Evolutionary conservation across 2,113 vertebrate species (phyloP).

Genomic region (Hypanus sabinus): DNA sequence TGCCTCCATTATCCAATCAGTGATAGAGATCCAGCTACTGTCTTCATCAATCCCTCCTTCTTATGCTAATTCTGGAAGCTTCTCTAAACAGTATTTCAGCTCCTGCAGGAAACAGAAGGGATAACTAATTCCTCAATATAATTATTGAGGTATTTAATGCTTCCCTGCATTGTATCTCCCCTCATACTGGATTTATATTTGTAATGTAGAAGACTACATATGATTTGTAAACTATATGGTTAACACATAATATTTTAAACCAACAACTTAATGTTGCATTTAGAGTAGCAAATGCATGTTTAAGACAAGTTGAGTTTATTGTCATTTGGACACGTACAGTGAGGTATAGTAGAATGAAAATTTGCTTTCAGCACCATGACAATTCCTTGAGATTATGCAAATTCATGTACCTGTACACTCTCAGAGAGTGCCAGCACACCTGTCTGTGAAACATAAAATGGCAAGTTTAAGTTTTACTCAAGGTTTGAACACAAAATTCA

Average conservation of each 20-base stretch:
- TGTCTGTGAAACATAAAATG: neutral
- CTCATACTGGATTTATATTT: neutral
- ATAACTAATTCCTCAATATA: neutral
- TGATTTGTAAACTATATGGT: neutral
- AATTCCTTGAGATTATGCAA: neutral
- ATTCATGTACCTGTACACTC: neutral
- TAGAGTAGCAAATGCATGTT: neutral
- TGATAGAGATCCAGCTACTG: neutral
- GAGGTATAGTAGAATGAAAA: too few relatives aligned
- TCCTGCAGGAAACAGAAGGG: too few relatives aligned
- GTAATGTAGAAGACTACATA: neutral
- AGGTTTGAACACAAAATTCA: neutral
- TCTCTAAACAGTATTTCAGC: neutral
- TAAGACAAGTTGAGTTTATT: too few relatives aligned
- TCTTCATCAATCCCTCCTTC: neutral
- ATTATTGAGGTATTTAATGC: neutral
- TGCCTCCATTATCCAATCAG: neutral
- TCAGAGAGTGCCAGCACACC: neutral
- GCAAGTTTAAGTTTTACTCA: neutral
- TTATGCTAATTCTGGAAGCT: neutral
- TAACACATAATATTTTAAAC: neutral
- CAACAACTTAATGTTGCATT: neutral
- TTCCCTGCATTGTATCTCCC: neutral
- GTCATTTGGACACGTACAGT: too few relatives aligned
- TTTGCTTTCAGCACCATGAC: too few relatives aligned